Evolutionary conservation across 30 jellyfish, hydroid and myxozoan species (phyloP).

Genomic region (Calvadosia cruxmelitensis): DNA sequence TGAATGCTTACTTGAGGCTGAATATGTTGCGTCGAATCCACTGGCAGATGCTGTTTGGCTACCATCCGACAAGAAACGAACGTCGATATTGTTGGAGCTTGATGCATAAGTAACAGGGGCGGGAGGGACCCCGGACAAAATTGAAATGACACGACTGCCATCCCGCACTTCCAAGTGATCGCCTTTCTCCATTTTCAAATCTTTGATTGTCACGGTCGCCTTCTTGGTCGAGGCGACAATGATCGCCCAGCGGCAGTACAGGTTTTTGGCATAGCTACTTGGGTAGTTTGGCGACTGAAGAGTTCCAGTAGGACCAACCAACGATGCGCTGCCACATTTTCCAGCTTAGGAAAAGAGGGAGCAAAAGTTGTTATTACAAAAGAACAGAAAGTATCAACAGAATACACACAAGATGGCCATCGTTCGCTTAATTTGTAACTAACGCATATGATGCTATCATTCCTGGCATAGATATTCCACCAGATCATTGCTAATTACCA

Average conservation of each 20-base stretch:
- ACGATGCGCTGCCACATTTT: slow-evolving; percentile 52
- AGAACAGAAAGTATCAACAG: no score
- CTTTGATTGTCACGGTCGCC: slow-evolving; percentile 38
- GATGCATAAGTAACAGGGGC: slow-evolving; percentile 48
- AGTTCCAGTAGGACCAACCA: slow-evolving; percentile 78
- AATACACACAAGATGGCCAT: no score
- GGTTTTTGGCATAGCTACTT: slow-evolving; percentile 45
- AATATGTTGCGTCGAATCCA: slow-evolving; percentile 65
- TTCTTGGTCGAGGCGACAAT: slow-evolving; percentile 36
- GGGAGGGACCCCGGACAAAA: slow-evolving; percentile 50
- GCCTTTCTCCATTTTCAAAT: slow-evolving; percentile 34
- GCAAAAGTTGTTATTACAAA: no score
- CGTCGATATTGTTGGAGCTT: slow-evolving; percentile 51
- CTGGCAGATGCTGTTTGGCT: slow-evolving; percentile 38
- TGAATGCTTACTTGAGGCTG: slow-evolving; percentile 62
- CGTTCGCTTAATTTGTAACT: no score
- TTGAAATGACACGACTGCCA: slow-evolving; percentile 40
- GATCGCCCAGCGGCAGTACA: slow-evolving; percentile 85
- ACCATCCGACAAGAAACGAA: slow-evolving; percentile 57
- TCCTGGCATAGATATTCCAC: no score
- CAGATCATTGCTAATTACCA: no score
- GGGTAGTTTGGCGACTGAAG: slow-evolving; percentile 73
- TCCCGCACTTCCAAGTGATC: slow-evolving; percentile 63
- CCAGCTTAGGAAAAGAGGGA: slow-evolving; percentile 71
- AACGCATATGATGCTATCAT: no score